These are phyloP conservation scores for Neopelma chrysocephalum DNA, from an alignment of 2,797 vertebrate genomes.

Conservation along the genomic window DNA sequence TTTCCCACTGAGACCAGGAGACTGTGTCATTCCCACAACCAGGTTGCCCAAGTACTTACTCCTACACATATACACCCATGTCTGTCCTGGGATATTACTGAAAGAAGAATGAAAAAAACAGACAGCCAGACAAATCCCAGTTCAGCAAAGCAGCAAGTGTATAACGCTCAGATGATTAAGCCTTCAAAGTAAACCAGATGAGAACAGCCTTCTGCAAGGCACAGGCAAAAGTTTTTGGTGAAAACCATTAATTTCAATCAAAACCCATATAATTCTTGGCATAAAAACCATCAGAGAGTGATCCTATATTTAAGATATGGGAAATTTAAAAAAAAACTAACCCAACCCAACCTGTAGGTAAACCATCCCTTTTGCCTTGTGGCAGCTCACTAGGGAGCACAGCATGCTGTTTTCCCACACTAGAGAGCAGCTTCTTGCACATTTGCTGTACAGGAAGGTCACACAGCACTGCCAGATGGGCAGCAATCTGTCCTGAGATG, in stretches of 20 bases:
- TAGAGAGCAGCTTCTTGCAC: accelerated
- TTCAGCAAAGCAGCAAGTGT: neutral
- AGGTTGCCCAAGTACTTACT: neutral
- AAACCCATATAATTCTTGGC: neutral
- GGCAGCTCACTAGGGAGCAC: neutral
- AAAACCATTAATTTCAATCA: neutral
- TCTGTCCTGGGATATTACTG: neutral
- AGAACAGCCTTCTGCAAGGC: neutral
- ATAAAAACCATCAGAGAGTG: neutral
- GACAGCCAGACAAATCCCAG: neutral
- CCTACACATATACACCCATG: too few species aligned
- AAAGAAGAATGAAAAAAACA: neutral
- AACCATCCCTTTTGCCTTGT: neutral
- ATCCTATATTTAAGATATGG: neutral
- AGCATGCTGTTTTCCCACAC: neutral
- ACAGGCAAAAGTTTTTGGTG: neutral
- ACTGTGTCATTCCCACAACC: neutral
- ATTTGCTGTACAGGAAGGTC: neutral
- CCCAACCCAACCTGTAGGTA: neutral
- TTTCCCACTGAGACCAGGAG: accelerated
- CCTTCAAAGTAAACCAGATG: neutral
- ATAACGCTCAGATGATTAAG: neutral
- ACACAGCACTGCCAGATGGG: neutral
- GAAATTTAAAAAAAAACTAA: neutral
- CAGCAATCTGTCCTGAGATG: neutral